Evolutionary conservation across 2,797 vertebrate species (phyloP).

Genomic region (Buceros bicornis): DNA sequence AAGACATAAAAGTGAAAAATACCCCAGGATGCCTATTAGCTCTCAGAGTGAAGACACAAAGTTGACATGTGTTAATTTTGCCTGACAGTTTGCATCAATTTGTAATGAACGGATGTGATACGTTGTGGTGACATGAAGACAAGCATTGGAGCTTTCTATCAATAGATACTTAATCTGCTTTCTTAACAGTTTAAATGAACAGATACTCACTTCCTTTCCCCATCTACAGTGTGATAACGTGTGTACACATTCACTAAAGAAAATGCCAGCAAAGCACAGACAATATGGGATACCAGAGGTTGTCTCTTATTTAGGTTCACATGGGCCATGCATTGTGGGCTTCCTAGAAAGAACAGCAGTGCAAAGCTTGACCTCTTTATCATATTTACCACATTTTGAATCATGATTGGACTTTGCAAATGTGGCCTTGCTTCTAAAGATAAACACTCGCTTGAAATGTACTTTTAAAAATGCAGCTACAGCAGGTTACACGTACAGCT

Average conservation of each 20-base stretch:
- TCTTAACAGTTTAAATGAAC: slow-evolving; percentile 27
- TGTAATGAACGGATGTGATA: slow-evolving; percentile 26
- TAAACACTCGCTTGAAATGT: neutral
- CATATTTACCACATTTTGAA: neutral
- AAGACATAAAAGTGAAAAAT: slow-evolving; percentile 18
- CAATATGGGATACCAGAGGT: neutral
- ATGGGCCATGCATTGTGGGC: neutral
- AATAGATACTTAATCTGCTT: slow-evolving; percentile 26
- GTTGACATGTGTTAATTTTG: slow-evolving; percentile 63
- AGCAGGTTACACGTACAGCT: neutral
- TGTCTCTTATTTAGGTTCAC: neutral
- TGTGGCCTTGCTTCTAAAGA: neutral
- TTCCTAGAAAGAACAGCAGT: neutral
- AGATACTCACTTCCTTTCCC: neutral
- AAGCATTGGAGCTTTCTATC: slow-evolving; percentile 17
- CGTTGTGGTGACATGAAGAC: neutral
- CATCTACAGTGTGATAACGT: neutral
- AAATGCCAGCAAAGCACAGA: neutral
- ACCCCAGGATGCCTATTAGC: slow-evolving; percentile 20
- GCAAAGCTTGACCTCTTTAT: neutral
- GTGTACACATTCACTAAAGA: neutral
- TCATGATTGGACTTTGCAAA: neutral
- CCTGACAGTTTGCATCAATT: slow-evolving; percentile 61
- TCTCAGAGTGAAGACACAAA: slow-evolving; percentile 7
- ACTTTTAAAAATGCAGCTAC: neutral